Evolutionary conservation across 2,113 vertebrate species (phyloP).

Genomic region (Trochalopteron elliotii): DNA sequence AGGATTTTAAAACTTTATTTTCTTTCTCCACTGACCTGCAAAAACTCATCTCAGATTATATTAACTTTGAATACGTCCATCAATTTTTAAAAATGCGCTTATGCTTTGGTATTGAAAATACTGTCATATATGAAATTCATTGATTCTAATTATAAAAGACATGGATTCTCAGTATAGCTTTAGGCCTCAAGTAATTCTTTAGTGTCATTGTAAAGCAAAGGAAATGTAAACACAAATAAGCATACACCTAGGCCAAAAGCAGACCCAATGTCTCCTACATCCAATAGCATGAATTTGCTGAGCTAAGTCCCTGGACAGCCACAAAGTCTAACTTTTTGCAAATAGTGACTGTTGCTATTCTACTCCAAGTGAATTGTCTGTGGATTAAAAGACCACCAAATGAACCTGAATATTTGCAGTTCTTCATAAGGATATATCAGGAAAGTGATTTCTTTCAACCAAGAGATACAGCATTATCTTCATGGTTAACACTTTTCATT

Average conservation of each 20-base stretch:
- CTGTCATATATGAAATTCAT: background rate
- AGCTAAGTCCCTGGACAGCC: background rate
- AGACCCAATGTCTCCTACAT: background rate
- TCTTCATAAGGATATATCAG: slow-evolving; percentile 14
- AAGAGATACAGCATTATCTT: slow-evolving; percentile 44
- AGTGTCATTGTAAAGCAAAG: background rate
- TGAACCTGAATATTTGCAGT: slow-evolving; percentile 39
- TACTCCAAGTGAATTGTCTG: background rate
- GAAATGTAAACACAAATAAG: background rate
- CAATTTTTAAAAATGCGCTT: background rate
- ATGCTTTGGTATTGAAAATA: background rate
- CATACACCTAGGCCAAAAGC: background rate
- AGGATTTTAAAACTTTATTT: background rate
- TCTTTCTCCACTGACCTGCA: background rate
- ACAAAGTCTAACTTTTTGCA: background rate
- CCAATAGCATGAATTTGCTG: background rate
- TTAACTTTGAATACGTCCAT: background rate
- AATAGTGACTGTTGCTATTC: slow-evolving; percentile 30
- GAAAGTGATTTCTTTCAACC: slow-evolving; percentile 38
- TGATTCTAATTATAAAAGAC: background rate
- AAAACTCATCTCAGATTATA: background rate
- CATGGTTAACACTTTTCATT: slow-evolving; percentile 47
- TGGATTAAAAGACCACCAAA: slow-evolving; percentile 36
- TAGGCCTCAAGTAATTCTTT: background rate
- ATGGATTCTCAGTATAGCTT: background rate